A percentile compares a stretch with the other conserved stretches of the same genome.
These are phyloP conservation scores for Drosophila ironensis DNA, from an alignment of 1,140 invertebrate genomes.

Conservation along the genomic window DNA sequence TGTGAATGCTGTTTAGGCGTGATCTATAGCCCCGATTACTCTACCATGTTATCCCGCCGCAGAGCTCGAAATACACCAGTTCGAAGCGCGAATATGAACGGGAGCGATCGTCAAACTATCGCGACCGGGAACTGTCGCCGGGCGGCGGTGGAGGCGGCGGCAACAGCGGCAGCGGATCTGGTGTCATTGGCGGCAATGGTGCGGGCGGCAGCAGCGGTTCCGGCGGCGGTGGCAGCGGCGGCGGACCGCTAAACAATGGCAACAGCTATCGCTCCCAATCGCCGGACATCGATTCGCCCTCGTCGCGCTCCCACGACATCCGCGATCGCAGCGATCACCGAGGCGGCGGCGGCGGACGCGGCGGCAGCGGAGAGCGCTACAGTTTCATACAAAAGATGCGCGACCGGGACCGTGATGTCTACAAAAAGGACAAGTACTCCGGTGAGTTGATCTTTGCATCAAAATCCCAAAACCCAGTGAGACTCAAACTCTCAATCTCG, in stretches of 20 bases:
- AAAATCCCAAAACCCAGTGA: not conserved
- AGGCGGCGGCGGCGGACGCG: constrained; percentile 83
- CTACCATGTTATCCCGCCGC: constrained; percentile 16
- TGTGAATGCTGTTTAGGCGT: too few relatives aligned
- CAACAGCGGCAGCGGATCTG: constrained; percentile 84
- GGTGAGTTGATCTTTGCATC: constrained; percentile 81
- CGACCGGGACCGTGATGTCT: constrained; percentile 95
- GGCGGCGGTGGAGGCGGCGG: constrained; percentile 87
- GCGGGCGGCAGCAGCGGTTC: constrained; percentile 86
- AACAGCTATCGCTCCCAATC: constrained; percentile 88
- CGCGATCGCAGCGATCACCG: constrained; percentile 85
- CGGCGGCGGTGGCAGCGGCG: constrained; percentile 84
- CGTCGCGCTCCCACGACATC: constrained; percentile 83
- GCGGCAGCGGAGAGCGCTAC: constrained; percentile 66
- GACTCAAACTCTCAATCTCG: not conserved
- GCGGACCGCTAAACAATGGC: constrained; percentile 87
- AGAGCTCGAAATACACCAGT: constrained; percentile 90
- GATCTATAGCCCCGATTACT: not conserved
- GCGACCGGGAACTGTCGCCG: constrained; percentile 83
- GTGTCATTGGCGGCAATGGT: constrained; percentile 86
- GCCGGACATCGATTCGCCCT: constrained; percentile 86
- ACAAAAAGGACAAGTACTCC: constrained; percentile 93
- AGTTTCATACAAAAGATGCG: constrained; percentile 90
- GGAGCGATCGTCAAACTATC: constrained; percentile 80
- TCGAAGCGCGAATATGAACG: constrained; percentile 83